These are phyloP conservation scores for Cepphus grylle DNA, from an alignment of 2,113 vertebrate genomes.

Conservation along the genomic window DNA sequence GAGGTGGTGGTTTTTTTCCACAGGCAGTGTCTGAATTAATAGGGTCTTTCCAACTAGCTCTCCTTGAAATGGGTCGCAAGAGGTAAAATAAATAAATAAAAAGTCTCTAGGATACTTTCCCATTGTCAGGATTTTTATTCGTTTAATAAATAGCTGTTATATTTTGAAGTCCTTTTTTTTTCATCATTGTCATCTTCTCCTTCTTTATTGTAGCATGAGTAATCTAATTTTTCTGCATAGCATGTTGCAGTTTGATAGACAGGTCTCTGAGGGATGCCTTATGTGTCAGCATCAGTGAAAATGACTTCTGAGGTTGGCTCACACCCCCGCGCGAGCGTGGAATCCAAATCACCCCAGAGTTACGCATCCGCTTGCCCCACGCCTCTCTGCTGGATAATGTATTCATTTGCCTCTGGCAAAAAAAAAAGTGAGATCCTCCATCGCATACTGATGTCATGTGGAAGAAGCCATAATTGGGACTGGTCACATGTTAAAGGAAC, in stretches of 20 bases:
- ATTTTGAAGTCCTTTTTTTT: conserved; percentile 22
- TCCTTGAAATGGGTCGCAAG: not conserved
- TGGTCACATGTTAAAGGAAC: conserved; percentile 11
- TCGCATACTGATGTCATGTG: conserved; percentile 67
- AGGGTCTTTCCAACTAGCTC: not conserved
- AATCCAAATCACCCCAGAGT: conserved; percentile 69
- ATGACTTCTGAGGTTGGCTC: conserved; percentile 69
- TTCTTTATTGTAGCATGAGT: conserved; percentile 64
- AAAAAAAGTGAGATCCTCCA: conserved; percentile 48
- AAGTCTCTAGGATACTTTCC: not conserved
- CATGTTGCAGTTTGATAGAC: conserved; percentile 68
- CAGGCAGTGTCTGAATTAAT: conserved; percentile 28
- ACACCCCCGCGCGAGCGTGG: conserved; percentile 62
- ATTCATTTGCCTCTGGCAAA: conserved; percentile 77
- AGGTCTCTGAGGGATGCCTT: conserved; percentile 69
- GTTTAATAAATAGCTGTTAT: conserved; percentile 36
- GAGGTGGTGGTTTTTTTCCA: conserved; percentile 23
- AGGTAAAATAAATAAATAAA: not conserved
- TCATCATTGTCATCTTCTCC: conserved; percentile 9
- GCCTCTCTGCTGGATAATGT: conserved; percentile 69
- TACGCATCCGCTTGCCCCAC: conserved; percentile 42
- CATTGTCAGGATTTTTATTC: not conserved
- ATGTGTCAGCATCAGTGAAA: conserved; percentile 70
- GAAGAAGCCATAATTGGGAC: conserved; percentile 60
- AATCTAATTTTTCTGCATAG: conserved; percentile 73